Percentiles rank a stretch among this genome's conserved stretches.
These are phyloP conservation scores for Andrena flavipes DNA, from an alignment of 2,888 invertebrate genomes.

Conservation along the genomic window DNA sequence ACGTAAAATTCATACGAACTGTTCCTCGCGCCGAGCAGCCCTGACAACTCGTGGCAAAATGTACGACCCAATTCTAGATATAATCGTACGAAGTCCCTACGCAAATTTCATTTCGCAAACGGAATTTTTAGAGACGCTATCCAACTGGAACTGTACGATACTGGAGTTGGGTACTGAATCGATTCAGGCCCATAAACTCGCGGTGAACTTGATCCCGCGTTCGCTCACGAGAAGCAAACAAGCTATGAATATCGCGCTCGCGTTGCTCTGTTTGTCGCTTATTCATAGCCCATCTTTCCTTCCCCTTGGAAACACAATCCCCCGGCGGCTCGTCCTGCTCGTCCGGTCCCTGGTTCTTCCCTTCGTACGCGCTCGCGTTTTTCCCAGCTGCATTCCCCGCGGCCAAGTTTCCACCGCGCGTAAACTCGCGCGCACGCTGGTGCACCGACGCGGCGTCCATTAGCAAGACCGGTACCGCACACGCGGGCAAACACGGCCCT, in stretches of 20 bases:
- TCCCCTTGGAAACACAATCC: slow-evolving; percentile 45
- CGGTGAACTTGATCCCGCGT: slow-evolving; percentile 42
- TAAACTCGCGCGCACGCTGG: slow-evolving; percentile 14
- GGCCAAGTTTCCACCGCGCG: slow-evolving; percentile 29
- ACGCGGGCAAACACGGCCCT: not conserved
- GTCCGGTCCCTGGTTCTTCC: not conserved
- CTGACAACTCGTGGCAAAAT: not conserved
- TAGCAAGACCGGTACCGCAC: slow-evolving; percentile 41
- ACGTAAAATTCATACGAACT: not conserved
- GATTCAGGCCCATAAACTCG: slow-evolving; percentile 39
- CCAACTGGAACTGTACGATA: slow-evolving; percentile 2
- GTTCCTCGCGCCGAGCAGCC: not conserved
- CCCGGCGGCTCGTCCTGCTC: not conserved
- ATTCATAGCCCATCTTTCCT: slow-evolving; percentile 35
- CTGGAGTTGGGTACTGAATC: slow-evolving; percentile 20
- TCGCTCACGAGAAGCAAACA: slow-evolving; percentile 17
- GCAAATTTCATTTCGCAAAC: slow-evolving; percentile 15
- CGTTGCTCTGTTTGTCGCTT: slow-evolving; percentile 39
- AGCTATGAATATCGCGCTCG: slow-evolving; percentile 30
- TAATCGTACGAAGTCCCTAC: slow-evolving; percentile 5
- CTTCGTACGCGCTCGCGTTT: slow-evolving; percentile 24
- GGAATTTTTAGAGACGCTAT: slow-evolving; percentile 8
- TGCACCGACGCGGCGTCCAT: slow-evolving; percentile 42
- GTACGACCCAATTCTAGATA: not conserved
- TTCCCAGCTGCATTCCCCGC: slow-evolving; percentile 39